Conservation (phyloP, 2,888 invertebrate genomes). For the Cephus spinipes region DNA sequence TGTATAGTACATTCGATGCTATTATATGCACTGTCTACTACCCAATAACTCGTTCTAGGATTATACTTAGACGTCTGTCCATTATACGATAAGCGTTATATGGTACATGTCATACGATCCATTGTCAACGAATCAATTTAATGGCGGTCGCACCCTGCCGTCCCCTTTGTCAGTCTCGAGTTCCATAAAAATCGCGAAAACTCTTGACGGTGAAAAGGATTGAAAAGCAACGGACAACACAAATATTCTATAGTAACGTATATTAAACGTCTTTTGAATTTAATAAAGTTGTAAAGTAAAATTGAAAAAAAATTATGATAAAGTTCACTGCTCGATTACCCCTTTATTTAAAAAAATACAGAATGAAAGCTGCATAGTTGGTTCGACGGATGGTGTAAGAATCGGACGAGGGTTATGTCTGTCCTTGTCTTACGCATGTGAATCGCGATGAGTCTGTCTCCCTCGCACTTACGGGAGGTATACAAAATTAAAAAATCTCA, state of each 20-base stretch:
- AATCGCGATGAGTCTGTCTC: background rate
- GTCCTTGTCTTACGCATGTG: background rate
- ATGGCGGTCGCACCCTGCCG: background rate
- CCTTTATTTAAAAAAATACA: background rate
- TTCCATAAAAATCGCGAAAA: background rate
- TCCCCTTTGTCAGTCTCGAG: background rate
- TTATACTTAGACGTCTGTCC: background rate
- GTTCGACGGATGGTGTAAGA: background rate
- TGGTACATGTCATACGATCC: background rate
- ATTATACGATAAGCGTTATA: background rate
- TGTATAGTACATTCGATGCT: background rate
- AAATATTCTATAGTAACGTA: background rate
- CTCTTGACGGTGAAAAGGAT: background rate
- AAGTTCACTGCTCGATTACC: background rate
- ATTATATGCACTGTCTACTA: background rate
- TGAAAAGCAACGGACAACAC: background rate
- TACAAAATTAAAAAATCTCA: background rate
- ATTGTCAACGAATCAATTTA: background rate
- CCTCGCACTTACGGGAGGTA: background rate
- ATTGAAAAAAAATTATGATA: background rate
- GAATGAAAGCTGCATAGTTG: too few relatives aligned
- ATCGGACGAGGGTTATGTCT: background rate
- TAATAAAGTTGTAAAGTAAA: too few relatives aligned
- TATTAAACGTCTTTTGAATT: background rate
- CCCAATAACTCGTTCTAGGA: background rate